These are phyloP conservation scores for Heliconius congener DNA, from an alignment of 1,140 invertebrate species.

Conservation along the genomic window DNA sequence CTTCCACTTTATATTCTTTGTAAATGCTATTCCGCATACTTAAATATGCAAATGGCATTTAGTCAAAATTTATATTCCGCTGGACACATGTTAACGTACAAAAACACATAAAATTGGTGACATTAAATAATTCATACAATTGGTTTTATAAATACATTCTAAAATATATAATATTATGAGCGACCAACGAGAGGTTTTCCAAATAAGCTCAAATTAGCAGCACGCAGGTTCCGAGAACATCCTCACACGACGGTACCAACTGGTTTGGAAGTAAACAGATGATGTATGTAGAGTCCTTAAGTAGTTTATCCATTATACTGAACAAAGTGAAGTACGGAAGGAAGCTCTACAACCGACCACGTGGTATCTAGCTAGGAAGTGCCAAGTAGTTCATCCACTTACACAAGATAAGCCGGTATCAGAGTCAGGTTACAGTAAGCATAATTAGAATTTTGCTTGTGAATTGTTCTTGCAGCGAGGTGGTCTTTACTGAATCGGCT, in stretches of 20 bases:
- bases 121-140: conserved; percentile 16
- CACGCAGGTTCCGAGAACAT: conserved; percentile 46
- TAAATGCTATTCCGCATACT: conserved; percentile 21
- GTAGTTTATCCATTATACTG: conserved; percentile 61
- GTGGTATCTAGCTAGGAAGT: conserved; percentile 73
- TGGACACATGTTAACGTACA: neutral
- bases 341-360: conserved; percentile 67
- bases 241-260: conserved; percentile 43
- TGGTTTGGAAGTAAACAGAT: conserved; percentile 52
- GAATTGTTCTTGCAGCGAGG: conserved; percentile 43
- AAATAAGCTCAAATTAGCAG: conserved; percentile 38
- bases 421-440: conserved; percentile 39
- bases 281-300: conserved; percentile 56
- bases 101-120: conserved; percentile 10
- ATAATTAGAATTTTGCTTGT: conserved; percentile 46
- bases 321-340: conserved; percentile 56
- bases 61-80: neutral
- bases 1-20: conserved; percentile 23
- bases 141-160: conserved; percentile 2
- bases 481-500: conserved; percentile 42
- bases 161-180: conserved; percentile 22
- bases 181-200: conserved; percentile 19
- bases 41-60: conserved; percentile 27
- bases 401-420: conserved; percentile 62
- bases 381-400: conserved; percentile 58